Conservation (phyloP, 2,113 vertebrate genomes). For the Argyrosomus japonicus region DNA sequence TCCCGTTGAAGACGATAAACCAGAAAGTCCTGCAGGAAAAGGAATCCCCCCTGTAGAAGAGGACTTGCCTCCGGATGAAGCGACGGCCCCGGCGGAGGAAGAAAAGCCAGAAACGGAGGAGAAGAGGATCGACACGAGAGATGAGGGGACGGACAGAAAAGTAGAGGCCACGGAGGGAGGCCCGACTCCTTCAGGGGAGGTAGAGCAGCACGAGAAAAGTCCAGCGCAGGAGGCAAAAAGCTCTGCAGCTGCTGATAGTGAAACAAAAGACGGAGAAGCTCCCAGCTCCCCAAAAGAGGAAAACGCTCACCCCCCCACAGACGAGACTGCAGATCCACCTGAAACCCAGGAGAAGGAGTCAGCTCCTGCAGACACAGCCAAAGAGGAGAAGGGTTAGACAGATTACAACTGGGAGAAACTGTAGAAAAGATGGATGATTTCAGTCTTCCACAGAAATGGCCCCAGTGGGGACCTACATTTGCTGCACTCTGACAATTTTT, state of each 20-base stretch:
- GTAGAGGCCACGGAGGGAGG: neutral
- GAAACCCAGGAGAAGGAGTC: constrained; percentile 41
- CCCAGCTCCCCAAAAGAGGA: constrained; percentile 41
- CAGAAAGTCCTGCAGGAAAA: constrained; percentile 32
- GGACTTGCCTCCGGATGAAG: constrained; percentile 45
- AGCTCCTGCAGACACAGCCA: constrained; percentile 14
- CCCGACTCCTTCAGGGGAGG: neutral
- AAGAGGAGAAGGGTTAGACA: constrained; percentile 49
- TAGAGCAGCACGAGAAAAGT: constrained; percentile 23
- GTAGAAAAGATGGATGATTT: constrained; percentile 31
- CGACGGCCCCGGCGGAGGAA: neutral
- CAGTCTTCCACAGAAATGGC: constrained; percentile 67
- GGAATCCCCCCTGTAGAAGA: constrained; percentile 55
- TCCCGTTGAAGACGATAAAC: constrained; percentile 1
- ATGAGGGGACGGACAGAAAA: neutral
- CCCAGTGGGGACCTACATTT: constrained; percentile 46
- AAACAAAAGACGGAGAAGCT: constrained; percentile 26
- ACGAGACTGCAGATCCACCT: constrained; percentile 32
- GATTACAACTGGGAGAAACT: neutral
- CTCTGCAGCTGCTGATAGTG: neutral
- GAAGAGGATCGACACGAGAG: neutral
- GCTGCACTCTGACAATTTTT: constrained; percentile 54
- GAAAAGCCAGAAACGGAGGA: neutral
- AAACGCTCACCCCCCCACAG: constrained; percentile 12
- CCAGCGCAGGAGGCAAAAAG: neutral